Base-by-base conservation (phyloP, 2,113 vertebrate genomes). In the Oreochromis tanganicae region DNA sequence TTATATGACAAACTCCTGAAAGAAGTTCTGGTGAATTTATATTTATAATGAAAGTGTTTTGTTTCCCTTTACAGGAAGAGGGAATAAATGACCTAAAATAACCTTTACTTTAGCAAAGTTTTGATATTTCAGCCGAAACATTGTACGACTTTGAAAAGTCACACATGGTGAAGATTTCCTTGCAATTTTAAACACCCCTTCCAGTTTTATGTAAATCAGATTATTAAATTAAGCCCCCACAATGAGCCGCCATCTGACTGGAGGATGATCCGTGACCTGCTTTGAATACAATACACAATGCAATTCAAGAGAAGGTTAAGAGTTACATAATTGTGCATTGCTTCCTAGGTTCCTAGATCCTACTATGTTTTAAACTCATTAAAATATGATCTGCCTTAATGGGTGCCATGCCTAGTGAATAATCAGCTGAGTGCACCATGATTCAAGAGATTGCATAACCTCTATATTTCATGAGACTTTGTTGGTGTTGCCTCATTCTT, bases 381-480 rank as follows among this genome's bases (percentile, higher is more conserved):
- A 71, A 87, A 89, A 86, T 85, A 81, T 80, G 87, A 87, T 87
- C 85, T 87, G 34, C 59, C 21, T 14, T 83, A 89, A 91, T 87
- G 46, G 43, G 46, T 34, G 46, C 27, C 61, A 50, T 24, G 14
- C 84, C 80, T 81, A 7, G 32, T 38, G 81, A 85, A 88, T 71
- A 89, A 89, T 92, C 89, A 92, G 63, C 88, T 89, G 85, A 90
- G 83, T 27, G n/a, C 82, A 46, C 24, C 50, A 10, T 57, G 84
- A 91, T 88, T 90, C 80, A 61, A 81, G 61, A 61, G 82, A 88
- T 89, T 92, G 66, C 85, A 79, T 91, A 91, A 93, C 57, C 56
- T 85, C 11, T 61, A 43, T 91, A 90, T 94, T 94, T 94, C 83
- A 87, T 91, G 82, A 89, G 79, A 78, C 24, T 68, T 89, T 52